Evolutionary conservation across 1,140 invertebrate species (phyloP), one percentile per base, ranked within the genome.

Genomic region (Acyrthosiphon pisum): DNA sequence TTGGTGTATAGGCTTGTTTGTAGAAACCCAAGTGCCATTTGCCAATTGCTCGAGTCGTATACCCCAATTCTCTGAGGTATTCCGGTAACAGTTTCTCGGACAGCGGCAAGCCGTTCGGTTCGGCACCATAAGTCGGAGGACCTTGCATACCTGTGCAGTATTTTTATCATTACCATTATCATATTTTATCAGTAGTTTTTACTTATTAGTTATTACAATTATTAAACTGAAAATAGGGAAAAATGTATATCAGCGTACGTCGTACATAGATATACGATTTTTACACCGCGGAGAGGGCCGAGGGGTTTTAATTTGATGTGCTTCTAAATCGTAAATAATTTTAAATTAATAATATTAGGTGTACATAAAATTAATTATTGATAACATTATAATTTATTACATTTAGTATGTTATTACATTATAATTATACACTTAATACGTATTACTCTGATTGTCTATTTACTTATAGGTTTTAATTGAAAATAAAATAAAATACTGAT

Each of bases 1-100:
- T 97, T 1, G 98, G 98, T 11, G 97, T 97, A 94, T 97, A 98
- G 93, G 97, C 96, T n/a, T 95, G 96, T 44, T 96, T 95, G 93
- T 96, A 96, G 94, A 96, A 97, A 2, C 98, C 98, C 92, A 98
- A 95, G 94, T 99, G 98, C 98, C 98, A 99, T 95, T 99, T 99
- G n/a, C 98, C 98, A 44, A 99, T 96, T 60, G 98, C 96, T 95
- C 98, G 97, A 1, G 98, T 98, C 9, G 95, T 95, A 95, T 99
- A 99, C 0, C 98, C 98, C 0, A 96, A 95, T 41, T 97, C 95
- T 94, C 97, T 96, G 48, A 99, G 95, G 94, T 97, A 96, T 95
- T 98, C 95, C 0, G 98, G 97, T 91, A 99, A 95, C 14, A 98
- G 94, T 94, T 96, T 97, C 94, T 97, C 96, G 56, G 96, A 96